A percentile compares a stretch with the other conserved stretches of the same genome.
phyloP scores from a whole-genome alignment of 2,113 vertebrate genomes.

The Eira barbara region DNA sequence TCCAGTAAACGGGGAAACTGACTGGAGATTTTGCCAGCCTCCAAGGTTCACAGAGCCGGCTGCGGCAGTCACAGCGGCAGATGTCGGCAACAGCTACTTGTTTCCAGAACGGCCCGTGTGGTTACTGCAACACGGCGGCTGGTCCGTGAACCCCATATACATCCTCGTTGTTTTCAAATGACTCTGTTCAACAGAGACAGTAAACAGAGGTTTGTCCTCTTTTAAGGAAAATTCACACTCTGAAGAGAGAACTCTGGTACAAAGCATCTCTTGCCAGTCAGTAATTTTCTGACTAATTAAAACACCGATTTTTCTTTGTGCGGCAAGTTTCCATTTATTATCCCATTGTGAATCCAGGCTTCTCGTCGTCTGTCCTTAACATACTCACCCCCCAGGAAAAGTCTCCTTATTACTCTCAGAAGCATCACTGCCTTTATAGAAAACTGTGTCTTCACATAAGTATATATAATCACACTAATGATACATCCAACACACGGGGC shows the following conservation, averaged over 20 bases:
- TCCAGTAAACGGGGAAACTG: constrained; percentile 46
- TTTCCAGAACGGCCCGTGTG: not conserved
- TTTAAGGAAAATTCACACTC: not conserved
- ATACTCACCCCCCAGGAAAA: not conserved
- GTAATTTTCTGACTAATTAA: constrained; percentile 50
- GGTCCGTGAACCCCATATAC: not conserved
- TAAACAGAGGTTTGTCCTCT: not conserved
- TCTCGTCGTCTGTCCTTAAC: not conserved
- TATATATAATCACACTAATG: not conserved
- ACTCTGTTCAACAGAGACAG: not conserved
- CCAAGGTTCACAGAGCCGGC: not conserved
- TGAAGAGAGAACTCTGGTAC: not conserved
- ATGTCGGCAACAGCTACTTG: not conserved
- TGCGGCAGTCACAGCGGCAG: not conserved
- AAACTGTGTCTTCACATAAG: not conserved
- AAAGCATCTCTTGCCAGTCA: not conserved
- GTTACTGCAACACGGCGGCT: not conserved
- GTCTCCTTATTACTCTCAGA: not conserved
- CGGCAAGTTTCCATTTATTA: not conserved
- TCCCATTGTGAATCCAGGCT: not conserved
- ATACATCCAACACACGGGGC: rapidly evolving
- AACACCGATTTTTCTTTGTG: constrained; percentile 2
- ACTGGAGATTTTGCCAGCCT: constrained; percentile 49
- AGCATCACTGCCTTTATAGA: not conserved
- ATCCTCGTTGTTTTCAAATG: not conserved